Percentiles rank a stretch among this genome's conserved stretches.
Conservation (phyloP, 2,888 invertebrate species). For the Metellina segmentata region DNA sequence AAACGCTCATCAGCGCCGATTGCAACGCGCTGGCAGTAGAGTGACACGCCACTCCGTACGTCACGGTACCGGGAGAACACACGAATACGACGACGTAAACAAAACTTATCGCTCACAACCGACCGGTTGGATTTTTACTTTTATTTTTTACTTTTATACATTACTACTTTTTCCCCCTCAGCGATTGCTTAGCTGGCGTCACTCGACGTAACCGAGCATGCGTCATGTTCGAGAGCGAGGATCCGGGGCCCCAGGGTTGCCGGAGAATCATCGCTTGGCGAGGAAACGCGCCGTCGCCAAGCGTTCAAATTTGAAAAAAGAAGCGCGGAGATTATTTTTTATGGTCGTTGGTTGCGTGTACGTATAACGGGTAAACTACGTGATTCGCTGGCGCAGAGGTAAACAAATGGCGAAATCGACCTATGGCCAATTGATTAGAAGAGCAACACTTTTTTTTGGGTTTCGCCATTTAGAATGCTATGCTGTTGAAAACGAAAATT, state of each 20-base stretch:
- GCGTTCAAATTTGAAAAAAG: slow-evolving; percentile 63
- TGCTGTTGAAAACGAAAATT: not conserved
- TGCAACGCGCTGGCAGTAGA: slow-evolving; percentile 9
- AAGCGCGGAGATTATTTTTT: slow-evolving; percentile 19
- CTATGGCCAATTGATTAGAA: slow-evolving; percentile 30
- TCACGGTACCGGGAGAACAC: slow-evolving; percentile 39
- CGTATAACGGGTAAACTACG: slow-evolving; percentile 21
- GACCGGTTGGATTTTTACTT: slow-evolving; percentile 58
- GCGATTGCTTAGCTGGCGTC: slow-evolving; percentile 63
- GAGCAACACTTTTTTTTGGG: not conserved
- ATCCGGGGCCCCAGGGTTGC: slow-evolving; percentile 72
- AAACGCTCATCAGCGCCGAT: slow-evolving; percentile 13
- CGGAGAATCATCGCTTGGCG: slow-evolving; percentile 26
- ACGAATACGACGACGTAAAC: slow-evolving; percentile 68
- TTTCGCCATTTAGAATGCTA: not conserved
- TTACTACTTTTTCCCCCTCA: slow-evolving; percentile 50
- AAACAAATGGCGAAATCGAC: slow-evolving; percentile 22
- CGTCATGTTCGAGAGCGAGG: slow-evolving; percentile 65
- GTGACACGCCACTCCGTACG: slow-evolving; percentile 56
- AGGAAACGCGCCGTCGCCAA: slow-evolving; percentile 38
- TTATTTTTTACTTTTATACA: slow-evolving; percentile 32
- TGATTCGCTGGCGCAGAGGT: slow-evolving; percentile 3
- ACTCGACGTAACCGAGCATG: slow-evolving; percentile 61
- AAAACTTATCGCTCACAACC: slow-evolving; percentile 72
- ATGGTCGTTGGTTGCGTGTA: slow-evolving; percentile 1